Percentiles rank a stretch among this genome's conserved stretches.
These are phyloP conservation scores for Abscondita cerata DNA, from an alignment of 2,888 invertebrate genomes.

Conservation along the genomic window DNA sequence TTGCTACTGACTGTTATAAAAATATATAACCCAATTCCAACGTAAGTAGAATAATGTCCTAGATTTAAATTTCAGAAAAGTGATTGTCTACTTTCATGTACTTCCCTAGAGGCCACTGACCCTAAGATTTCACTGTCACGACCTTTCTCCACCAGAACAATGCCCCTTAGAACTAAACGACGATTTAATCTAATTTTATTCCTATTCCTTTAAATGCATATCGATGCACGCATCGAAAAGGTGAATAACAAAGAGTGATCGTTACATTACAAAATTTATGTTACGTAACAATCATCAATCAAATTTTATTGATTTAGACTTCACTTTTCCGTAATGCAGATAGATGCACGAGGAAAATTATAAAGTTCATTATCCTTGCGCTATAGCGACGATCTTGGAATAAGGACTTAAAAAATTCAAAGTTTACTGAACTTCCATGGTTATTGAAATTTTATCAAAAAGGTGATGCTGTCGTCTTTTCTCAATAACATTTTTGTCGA, in stretches of 20 bases:
- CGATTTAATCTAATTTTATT: slow-evolving; percentile 12
- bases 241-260: no score
- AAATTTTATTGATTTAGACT: slow-evolving; percentile 17
- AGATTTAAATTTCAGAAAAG: slow-evolving; percentile 49
- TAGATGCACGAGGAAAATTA: slow-evolving; percentile 24
- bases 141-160: slow-evolving; percentile 44
- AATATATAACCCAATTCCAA: slow-evolving; percentile 52
- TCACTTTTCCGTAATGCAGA: slow-evolving; percentile 14
- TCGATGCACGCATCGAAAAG: background rate
- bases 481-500: background rate
- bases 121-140: slow-evolving; percentile 44
- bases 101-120: slow-evolving; percentile 36
- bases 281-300: slow-evolving; percentile 15
- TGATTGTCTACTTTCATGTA: slow-evolving; percentile 48
- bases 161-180: slow-evolving; percentile 30
- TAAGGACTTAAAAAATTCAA: slow-evolving; percentile 25
- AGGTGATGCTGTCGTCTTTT: slow-evolving; percentile 5
- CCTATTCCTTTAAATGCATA: background rate
- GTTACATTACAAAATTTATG: background rate
- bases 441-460: slow-evolving; percentile 16
- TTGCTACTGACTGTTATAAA: slow-evolving; percentile 42
- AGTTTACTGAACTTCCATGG: slow-evolving; percentile 31
- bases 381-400: slow-evolving; percentile 22
- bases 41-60: slow-evolving; percentile 44
- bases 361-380: slow-evolving; percentile 25